Evolutionary conservation across 2,797 vertebrate species (phyloP).

Genomic region (Tangara arthus): DNA sequence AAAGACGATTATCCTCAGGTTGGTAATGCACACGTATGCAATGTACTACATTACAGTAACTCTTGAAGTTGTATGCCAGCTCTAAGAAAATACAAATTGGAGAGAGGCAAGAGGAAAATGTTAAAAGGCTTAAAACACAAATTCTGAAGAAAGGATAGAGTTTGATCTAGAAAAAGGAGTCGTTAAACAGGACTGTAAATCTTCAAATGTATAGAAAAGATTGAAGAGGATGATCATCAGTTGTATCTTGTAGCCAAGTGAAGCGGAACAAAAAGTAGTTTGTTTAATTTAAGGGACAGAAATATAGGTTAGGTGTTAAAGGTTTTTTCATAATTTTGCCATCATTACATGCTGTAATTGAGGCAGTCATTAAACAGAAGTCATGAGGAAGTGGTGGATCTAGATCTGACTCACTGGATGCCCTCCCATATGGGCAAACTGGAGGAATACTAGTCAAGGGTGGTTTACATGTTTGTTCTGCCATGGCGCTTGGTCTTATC

Average conservation of each 20-base stretch:
- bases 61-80: not conserved
- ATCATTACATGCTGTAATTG: not conserved
- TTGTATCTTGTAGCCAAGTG: not conserved
- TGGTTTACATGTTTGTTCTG: not conserved
- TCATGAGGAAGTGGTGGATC: not conserved
- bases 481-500: not conserved
- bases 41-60: not conserved
- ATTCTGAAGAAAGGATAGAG: not conserved
- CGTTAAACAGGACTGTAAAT: not conserved
- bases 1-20: not conserved
- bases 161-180: not conserved
- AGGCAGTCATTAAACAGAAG: not conserved
- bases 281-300: not conserved
- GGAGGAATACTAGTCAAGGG: not conserved
- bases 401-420: not conserved
- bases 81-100: not conserved
- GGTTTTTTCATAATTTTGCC: not conserved
- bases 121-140: not conserved
- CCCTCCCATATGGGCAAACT: rapidly evolving
- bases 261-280: not conserved
- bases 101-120: not conserved
- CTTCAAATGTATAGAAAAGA: not conserved
- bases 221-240: not conserved
- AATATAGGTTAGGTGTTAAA: not conserved
- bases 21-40: not conserved